Percentiles rank a stretch among this genome's conserved stretches.
Evolutionary conservation across 2,113 vertebrate species (phyloP).

Genomic region (Mola mola): DNA sequence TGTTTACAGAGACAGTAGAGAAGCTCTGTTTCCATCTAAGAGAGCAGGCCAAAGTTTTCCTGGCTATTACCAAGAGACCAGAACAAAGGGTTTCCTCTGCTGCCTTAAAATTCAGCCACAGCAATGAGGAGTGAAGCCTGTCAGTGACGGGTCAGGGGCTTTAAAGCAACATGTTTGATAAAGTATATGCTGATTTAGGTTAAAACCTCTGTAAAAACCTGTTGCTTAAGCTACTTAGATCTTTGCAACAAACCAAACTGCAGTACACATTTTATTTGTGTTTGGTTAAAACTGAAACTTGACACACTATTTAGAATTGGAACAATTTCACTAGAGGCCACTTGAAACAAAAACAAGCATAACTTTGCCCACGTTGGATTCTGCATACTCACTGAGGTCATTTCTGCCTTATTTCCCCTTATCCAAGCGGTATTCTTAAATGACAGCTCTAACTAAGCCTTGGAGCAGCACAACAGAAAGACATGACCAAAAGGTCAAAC

Average conservation of each 20-base stretch:
- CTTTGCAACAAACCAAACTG: neutral
- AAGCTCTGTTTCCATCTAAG: slow-evolving; percentile 62
- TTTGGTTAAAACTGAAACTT: slow-evolving; percentile 8
- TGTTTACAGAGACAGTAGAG: slow-evolving; percentile 71
- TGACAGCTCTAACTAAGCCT: slow-evolving; percentile 85
- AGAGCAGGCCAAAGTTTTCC: slow-evolving; percentile 61
- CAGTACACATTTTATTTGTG: neutral
- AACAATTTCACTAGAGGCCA: slow-evolving; percentile 4
- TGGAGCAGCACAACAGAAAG: slow-evolving; percentile 62
- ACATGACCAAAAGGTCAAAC: slow-evolving; percentile 35
- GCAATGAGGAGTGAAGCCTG: slow-evolving; percentile 22
- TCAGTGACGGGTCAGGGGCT: slow-evolving; percentile 40
- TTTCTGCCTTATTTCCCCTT: slow-evolving; percentile 74
- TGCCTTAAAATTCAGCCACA: slow-evolving; percentile 34
- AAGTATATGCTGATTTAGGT: neutral
- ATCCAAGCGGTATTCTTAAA: slow-evolving; percentile 82
- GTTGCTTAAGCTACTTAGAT: neutral
- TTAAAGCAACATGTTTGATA: slow-evolving; percentile 25
- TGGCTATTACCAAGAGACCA: slow-evolving; percentile 67
- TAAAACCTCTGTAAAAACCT: neutral
- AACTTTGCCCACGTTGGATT: slow-evolving; percentile 31
- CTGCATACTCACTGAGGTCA: slow-evolving; percentile 36
- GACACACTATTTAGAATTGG: neutral
- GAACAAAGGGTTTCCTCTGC: slow-evolving; percentile 78
- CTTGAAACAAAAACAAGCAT: neutral